Conservation (phyloP, 2,113 vertebrate genomes). For the Crocuta crocuta region DNA sequence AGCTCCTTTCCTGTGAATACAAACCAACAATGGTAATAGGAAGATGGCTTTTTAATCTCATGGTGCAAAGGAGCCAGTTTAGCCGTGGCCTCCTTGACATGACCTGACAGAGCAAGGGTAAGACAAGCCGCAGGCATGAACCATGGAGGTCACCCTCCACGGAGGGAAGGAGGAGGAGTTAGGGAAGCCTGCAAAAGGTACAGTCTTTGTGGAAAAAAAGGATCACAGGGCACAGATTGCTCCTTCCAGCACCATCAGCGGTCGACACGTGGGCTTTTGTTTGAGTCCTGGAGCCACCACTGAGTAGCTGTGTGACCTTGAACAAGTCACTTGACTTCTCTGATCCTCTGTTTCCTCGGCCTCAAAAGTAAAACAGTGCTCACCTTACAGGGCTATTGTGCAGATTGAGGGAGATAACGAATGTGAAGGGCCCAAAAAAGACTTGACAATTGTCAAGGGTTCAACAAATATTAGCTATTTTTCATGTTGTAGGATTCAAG, state of each 20-base stretch:
- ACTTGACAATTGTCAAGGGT: neutral
- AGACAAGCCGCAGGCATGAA: neutral
- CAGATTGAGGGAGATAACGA: neutral
- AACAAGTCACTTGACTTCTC: neutral
- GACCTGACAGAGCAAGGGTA: neutral
- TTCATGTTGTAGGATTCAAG: neutral
- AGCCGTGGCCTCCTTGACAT: neutral
- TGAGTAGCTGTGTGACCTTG: neutral
- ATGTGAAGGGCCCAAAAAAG: neutral
- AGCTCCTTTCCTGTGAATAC: neutral
- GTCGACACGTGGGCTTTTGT: neutral
- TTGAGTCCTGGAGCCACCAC: neutral
- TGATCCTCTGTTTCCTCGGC: neutral
- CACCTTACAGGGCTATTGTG: neutral
- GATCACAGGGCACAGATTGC: fast-evolving
- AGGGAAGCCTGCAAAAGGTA: neutral
- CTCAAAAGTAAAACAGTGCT: too few species aligned
- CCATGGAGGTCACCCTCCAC: neutral
- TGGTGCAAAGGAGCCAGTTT: neutral
- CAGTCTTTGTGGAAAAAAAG: neutral
- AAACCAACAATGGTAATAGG: neutral
- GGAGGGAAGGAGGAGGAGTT: neutral
- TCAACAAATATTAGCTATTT: neutral
- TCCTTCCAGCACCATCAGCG: neutral
- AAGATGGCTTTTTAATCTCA: neutral